These are phyloP conservation scores for Dasysyrphus albostriatus DNA, from an alignment of 2,888 invertebrate genomes.

Conservation along the genomic window DNA sequence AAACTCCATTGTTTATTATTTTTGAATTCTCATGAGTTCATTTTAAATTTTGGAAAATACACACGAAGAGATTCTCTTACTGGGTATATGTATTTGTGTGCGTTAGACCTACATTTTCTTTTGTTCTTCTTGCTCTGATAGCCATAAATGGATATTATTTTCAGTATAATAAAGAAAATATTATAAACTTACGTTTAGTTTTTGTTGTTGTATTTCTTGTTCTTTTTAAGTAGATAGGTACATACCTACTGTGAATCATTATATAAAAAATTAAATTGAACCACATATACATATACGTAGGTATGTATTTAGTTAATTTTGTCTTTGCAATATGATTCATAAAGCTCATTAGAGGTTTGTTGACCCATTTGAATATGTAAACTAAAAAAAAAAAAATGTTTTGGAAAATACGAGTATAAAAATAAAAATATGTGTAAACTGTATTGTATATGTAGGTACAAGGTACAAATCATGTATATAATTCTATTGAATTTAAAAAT, in stretches of 20 bases:
- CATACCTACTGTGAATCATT: constrained; percentile 25
- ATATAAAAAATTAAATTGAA: not conserved
- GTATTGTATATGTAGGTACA: not conserved
- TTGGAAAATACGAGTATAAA: no score
- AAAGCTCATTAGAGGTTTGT: not conserved
- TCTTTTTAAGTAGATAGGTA: constrained; percentile 43
- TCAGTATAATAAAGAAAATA: constrained; percentile 24
- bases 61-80: not conserved
- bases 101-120: constrained; percentile 46
- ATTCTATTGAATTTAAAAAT: no score
- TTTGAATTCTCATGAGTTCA: constrained; percentile 48
- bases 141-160: constrained; percentile 46
- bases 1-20: constrained; percentile 29
- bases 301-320: not conserved
- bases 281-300: no score
- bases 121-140: constrained; percentile 63
- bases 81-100: not conserved
- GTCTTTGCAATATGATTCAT: not conserved
- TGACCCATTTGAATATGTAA: not conserved
- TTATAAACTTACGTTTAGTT: constrained; percentile 25
- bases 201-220: constrained; percentile 5
- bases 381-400: not conserved
- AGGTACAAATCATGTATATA: not conserved
- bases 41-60: constrained; percentile 13
- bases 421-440: no score